Evolutionary conservation across 1,140 invertebrate species (phyloP), one percentile per base, ranked within the genome.

Genomic region (Probaryconus sp.): DNA sequence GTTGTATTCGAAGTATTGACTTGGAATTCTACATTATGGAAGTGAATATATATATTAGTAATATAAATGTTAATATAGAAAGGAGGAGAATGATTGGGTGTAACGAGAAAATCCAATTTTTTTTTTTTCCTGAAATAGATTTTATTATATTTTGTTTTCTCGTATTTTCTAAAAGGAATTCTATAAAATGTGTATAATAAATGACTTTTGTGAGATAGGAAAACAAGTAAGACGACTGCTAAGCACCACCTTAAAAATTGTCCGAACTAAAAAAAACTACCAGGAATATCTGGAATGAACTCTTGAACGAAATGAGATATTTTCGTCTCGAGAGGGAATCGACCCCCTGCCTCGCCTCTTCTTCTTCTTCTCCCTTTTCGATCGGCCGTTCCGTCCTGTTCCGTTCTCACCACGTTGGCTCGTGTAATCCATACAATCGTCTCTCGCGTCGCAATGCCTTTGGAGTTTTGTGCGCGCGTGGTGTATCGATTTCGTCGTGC

Each of bases 401-500:
- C 24, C 48, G 40, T 55, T 51, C 14, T 56, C 21, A 35, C 55
- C 55, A 58, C 65, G 47, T 42, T 55, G 33, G 55, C 43, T 21
- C 55, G 48, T 47, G 35, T 64, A 31, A 38, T 45, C 60, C 53
- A 38, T 68, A 68, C 42, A 45, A 43, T 48, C 35, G 53, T 48
- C 53, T 45, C 65, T 21, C 48, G 68, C 60, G 75, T 61, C 75
- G 68, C 68, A 60, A 60, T 51, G 63, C 61, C 56, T 67, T 68
- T 38, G 53, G 64, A 70, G 50, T 70, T 73, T 60, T 51, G 61
- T 71, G 80, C 55, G 76, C 73, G 69, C 68, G 78, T 69, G 60
- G 64, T 69, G 76, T 82, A 82, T 82, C 79, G 80, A 81, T 82
- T 77, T 77, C 69, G 67, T 48, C 61, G 77, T 77, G 68, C 70